These are phyloP conservation scores for Macrocentrus cingulum DNA, from an alignment of 1,140 invertebrate species.

Conservation along the genomic window DNA sequence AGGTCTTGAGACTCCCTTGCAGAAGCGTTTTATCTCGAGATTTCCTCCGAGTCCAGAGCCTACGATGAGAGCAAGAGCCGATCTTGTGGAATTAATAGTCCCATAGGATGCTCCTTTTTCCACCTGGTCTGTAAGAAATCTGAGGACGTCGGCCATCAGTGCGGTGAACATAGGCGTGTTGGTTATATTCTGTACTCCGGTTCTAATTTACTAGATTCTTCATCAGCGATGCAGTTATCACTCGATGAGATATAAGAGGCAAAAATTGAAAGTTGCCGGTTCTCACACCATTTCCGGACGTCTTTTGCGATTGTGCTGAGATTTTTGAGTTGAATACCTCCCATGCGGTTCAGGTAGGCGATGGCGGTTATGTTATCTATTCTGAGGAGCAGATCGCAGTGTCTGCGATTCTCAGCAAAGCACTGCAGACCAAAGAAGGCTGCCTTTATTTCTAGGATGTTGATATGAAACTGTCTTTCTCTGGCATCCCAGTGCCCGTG, in stretches of 20 bases:
- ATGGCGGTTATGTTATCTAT: constrained; percentile 29
- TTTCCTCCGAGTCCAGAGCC: constrained; percentile 28
- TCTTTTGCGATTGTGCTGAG: constrained; percentile 13
- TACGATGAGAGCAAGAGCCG: constrained; percentile 30
- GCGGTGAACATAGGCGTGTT: constrained; percentile 11
- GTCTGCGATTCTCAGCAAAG: constrained; percentile 10
- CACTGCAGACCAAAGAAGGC: constrained; percentile 20
- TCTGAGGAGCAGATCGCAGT: constrained; percentile 25
- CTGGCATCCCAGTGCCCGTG: background rate
- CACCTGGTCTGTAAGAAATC: constrained; percentile 28
- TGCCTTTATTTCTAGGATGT: constrained; percentile 19
- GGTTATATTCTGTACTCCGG: constrained; percentile 20
- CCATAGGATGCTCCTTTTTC: constrained; percentile 32
- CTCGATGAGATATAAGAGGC: constrained; percentile 29
- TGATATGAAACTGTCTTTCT: background rate
- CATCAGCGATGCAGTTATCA: no score
- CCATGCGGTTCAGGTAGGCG: constrained; percentile 27
- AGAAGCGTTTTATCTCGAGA: constrained; percentile 29
- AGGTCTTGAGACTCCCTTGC: constrained; percentile 32
- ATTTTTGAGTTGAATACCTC: constrained; percentile 19
- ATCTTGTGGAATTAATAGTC: constrained; percentile 31
- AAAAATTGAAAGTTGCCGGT: constrained; percentile 21
- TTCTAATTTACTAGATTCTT: constrained; percentile 17
- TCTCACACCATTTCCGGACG: constrained; percentile 23
- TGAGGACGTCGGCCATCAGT: constrained; percentile 9